Conservation (phyloP, 2,888 invertebrate species). For the Caenorhabditis sp. region DNA sequence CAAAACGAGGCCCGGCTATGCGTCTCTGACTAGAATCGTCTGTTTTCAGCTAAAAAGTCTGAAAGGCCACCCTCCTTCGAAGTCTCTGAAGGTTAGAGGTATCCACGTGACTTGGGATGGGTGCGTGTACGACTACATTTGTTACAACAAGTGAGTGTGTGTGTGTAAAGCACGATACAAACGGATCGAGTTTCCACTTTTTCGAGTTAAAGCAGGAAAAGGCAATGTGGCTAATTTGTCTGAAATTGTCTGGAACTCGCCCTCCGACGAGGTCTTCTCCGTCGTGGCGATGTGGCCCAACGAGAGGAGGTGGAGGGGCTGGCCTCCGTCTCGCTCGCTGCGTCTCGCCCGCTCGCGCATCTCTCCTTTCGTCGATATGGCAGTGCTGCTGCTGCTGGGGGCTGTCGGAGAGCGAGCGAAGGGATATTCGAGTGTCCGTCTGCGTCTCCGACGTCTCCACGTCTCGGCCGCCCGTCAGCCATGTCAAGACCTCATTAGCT, state of each 20-base stretch:
- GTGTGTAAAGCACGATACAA: conserved; percentile 29
- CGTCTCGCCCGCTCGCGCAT: conserved; percentile 28
- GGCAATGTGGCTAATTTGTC: no score
- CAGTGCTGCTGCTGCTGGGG: conserved; percentile 4
- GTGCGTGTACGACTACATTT: no score
- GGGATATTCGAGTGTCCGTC: conserved; percentile 2
- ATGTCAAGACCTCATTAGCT: conserved; percentile 56
- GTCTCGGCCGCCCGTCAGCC: conserved; percentile 20
- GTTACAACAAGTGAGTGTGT: no score
- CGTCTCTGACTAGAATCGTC: no score
- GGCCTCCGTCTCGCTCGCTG: conserved; percentile 1
- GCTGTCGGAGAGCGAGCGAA: conserved; percentile 3
- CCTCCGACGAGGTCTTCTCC: conserved; percentile 5
- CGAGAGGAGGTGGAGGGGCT: conserved; percentile 8
- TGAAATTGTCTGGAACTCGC: conserved; percentile 34
- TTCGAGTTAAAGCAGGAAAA: neutral
- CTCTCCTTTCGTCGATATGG: conserved; percentile 44
- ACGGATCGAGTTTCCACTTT: conserved; percentile 23
- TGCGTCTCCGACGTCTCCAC: conserved; percentile 25
- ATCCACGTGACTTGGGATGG: no score
- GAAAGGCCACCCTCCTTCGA: no score
- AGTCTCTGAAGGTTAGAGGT: no score
- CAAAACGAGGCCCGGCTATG: no score
- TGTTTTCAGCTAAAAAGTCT: no score
- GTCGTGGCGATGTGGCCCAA: conserved; percentile 21